Conservation (phyloP, 2,797 vertebrate genomes). For the Ispidina lecontei region DNA sequence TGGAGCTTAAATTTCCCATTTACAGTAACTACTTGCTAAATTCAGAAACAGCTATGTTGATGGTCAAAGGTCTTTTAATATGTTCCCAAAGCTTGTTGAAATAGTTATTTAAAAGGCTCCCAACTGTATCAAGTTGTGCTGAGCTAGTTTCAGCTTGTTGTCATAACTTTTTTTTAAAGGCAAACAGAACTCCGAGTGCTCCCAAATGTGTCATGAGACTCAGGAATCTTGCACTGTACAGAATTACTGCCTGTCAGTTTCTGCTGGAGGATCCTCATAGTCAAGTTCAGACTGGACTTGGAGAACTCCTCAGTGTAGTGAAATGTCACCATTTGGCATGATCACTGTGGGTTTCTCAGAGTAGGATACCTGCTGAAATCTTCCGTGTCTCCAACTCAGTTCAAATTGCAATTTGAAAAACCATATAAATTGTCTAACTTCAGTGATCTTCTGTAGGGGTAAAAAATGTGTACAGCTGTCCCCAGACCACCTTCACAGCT, state of each 20-base stretch:
- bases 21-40: conserved; percentile 2
- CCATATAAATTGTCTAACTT: background rate
- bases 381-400: background rate
- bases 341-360: background rate
- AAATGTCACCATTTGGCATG: background rate
- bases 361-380: background rate
- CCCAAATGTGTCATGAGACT: background rate
- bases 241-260: background rate
- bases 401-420: background rate
- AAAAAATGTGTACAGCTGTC: background rate
- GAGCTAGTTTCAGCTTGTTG: conserved; percentile 7
- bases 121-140: background rate
- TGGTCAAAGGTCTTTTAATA: background rate
- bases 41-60: background rate
- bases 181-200: background rate
- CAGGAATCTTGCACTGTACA: background rate
- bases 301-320: background rate
- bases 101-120: conserved; percentile 7
- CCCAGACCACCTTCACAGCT: background rate
- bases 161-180: background rate
- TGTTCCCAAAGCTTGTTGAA: background rate
- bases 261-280: background rate
- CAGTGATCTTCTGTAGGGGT: background rate
- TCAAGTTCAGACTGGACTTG: background rate
- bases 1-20: background rate